Percentiles rank a stretch among this genome's conserved stretches.
Evolutionary conservation across 1,140 invertebrate genomes (phyloP).

Genomic region (Cydia amplana): DNA sequence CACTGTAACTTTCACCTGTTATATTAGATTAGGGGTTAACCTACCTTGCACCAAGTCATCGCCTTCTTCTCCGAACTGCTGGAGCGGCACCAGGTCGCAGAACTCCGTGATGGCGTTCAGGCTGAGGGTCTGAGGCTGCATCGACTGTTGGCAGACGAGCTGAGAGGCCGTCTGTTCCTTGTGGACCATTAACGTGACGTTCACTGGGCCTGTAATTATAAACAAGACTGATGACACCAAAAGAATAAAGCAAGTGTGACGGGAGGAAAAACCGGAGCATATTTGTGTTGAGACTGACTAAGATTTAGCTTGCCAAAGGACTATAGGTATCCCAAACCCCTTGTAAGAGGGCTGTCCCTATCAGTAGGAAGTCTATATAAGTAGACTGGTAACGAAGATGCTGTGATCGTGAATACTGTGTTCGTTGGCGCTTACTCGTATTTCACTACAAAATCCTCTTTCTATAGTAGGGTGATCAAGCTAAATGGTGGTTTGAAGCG

Average conservation of each 20-base stretch:
- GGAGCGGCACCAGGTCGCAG: conserved; percentile 85
- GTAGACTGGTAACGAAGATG: too few species aligned
- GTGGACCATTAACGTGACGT: conserved; percentile 86
- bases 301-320: too few species aligned
- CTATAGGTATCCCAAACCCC: too few species aligned
- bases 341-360: too few species aligned
- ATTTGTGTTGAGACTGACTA: background rate
- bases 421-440: too few species aligned
- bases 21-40: too few species aligned
- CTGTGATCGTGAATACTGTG: too few species aligned
- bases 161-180: conserved; percentile 83
- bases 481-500: too few species aligned
- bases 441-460: too few species aligned
- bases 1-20: background rate
- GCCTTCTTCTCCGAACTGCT: conserved; percentile 80
- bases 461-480: too few species aligned
- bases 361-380: too few species aligned
- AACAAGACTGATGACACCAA: background rate
- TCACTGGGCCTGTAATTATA: conserved; percentile 66
- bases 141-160: conserved; percentile 75
- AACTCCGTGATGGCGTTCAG: conserved; percentile 88
- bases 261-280: background rate
- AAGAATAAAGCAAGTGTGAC: too few species aligned
- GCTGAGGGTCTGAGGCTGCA: conserved; percentile 80
- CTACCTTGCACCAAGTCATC: conserved; percentile 84